phyloP scores from a whole-genome alignment of 2,797 vertebrate species.

The Periparus ater region DNA sequence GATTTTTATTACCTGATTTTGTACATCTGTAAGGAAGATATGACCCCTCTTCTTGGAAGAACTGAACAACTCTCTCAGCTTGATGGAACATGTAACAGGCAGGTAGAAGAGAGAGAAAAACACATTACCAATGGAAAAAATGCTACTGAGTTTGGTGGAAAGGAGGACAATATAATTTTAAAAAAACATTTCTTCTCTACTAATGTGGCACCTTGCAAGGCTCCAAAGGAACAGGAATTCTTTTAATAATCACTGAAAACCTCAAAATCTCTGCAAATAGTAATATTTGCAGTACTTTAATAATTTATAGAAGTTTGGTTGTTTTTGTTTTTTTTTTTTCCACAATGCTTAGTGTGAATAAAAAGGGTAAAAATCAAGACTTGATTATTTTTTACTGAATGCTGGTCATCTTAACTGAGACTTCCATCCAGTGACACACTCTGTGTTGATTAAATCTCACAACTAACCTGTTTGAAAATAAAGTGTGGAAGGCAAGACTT shows the following conservation, averaged over 20 bases:
- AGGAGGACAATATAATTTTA: background rate
- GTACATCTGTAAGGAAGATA: slow-evolving; percentile 20
- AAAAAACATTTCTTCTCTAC: background rate
- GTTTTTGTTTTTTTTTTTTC: background rate
- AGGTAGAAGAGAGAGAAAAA: background rate
- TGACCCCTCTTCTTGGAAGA: background rate
- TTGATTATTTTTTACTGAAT: background rate
- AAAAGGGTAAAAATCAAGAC: background rate
- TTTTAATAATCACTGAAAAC: background rate
- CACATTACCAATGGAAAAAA: background rate
- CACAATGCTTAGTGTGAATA: background rate
- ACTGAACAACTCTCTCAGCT: background rate
- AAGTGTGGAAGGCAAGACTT: background rate
- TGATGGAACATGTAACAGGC: background rate
- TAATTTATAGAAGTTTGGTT: background rate
- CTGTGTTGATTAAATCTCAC: background rate
- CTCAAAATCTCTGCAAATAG: background rate
- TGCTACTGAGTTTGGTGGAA: background rate
- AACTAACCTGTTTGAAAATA: background rate
- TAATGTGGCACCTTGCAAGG: background rate
- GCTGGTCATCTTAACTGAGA: background rate
- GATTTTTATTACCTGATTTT: slow-evolving; percentile 35
- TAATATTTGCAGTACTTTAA: background rate
- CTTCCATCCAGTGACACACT: background rate
- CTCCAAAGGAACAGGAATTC: background rate